A percentile compares a stretch with the other conserved stretches of the same genome.
phyloP scores from a whole-genome alignment of 2,888 invertebrate genomes.

The Seira sanloemensis region DNA sequence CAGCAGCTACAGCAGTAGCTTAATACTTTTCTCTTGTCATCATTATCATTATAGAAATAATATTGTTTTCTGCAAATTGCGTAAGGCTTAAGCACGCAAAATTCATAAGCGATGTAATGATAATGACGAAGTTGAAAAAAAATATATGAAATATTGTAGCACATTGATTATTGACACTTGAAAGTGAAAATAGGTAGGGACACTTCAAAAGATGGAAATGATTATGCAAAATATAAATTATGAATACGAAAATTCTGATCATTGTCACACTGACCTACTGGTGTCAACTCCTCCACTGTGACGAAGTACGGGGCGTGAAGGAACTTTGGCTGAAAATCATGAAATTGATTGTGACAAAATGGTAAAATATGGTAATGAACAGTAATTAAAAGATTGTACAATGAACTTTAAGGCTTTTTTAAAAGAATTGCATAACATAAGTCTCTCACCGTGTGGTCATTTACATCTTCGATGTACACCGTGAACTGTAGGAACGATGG shows the following conservation, averaged over 20 bases:
- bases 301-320: constrained; percentile 86
- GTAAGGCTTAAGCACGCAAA: constrained; percentile 29
- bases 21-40: constrained; percentile 14
- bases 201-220: no score
- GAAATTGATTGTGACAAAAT: constrained; percentile 34
- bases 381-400: constrained; percentile 44
- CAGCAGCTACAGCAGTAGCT: neutral
- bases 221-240: constrained; percentile 23
- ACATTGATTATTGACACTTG: constrained; percentile 34
- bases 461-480: constrained; percentile 91
- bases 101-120: constrained; percentile 23
- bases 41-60: constrained; percentile 20
- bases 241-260: constrained; percentile 16
- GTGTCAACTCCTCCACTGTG: constrained; percentile 88
- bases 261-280: constrained; percentile 80
- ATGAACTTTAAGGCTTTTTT: neutral
- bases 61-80: constrained; percentile 6
- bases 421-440: neutral
- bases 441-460: constrained; percentile 82
- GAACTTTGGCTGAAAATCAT: constrained; percentile 80
- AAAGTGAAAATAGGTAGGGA: constrained; percentile 23
- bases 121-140: constrained; percentile 26
- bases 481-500: constrained; percentile 89
- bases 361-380: constrained; percentile 24
- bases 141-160: constrained; percentile 24